These are phyloP conservation scores for Procavia capensis DNA, from an alignment of 2,113 vertebrate species.

Conservation along the genomic window DNA sequence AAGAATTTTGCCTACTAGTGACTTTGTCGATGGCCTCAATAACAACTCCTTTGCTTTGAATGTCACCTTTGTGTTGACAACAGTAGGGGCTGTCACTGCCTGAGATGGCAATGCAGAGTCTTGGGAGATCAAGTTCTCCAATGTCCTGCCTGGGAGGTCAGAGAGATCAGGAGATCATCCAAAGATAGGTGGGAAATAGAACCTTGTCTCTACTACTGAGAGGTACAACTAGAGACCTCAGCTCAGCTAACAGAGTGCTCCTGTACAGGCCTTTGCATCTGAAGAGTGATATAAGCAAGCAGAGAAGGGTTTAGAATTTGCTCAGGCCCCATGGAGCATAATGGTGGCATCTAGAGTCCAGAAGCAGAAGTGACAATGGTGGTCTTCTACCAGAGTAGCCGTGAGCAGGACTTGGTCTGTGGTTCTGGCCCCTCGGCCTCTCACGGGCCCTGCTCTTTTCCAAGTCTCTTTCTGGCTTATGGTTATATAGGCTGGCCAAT, in stretches of 20 bases:
- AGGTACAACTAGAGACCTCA: not conserved
- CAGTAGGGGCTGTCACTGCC: not conserved
- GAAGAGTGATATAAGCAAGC: not conserved
- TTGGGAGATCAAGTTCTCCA: not conserved
- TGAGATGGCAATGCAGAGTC: not conserved
- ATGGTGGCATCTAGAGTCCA: not conserved
- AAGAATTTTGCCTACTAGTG: not conserved
- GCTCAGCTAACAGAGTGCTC: not conserved
- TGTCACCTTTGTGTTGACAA: not conserved
- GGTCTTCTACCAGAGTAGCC: not conserved
- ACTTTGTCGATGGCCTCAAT: not conserved
- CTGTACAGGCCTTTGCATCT: not conserved
- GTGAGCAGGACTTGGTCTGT: not conserved
- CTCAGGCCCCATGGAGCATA: not conserved
- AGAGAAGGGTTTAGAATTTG: not conserved
- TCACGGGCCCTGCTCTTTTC: not conserved
- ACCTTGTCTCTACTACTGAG: not conserved
- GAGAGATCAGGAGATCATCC: not conserved
- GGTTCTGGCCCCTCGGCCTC: not conserved
- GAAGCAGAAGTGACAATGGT: not conserved
- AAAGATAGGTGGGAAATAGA: not conserved
- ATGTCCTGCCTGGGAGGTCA: not conserved
- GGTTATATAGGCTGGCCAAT: not conserved
- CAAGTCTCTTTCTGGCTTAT: not conserved
- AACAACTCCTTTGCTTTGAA: not conserved